Evolutionary conservation across 2,797 vertebrate genomes (phyloP).

Genomic region (Antrozous pallidus): DNA sequence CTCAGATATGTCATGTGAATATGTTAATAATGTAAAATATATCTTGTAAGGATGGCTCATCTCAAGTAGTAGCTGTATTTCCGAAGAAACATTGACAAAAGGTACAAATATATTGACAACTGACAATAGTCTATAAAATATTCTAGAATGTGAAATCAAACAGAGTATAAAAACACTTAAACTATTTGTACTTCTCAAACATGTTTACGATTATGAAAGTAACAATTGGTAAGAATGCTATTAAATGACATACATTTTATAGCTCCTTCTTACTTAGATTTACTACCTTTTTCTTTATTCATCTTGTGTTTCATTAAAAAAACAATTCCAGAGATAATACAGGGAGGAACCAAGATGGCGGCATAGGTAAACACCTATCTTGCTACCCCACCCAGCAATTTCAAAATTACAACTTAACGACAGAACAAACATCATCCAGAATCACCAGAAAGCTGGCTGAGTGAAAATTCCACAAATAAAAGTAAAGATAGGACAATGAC

Average conservation of each 20-base stretch:
- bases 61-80: not conserved
- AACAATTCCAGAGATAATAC: too few species aligned
- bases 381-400: too few species aligned
- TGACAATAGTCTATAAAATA: not conserved
- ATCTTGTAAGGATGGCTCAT: not conserved
- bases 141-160: conserved; percentile 35
- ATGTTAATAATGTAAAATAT: not conserved
- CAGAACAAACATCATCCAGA: too few species aligned
- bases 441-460: too few species aligned
- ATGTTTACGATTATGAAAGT: not conserved
- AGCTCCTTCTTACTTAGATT: not conserved
- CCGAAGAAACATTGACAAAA: conserved; percentile 5
- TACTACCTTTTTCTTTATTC: not conserved
- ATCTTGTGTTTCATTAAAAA: conserved; percentile 16
- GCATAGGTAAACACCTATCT: too few species aligned
- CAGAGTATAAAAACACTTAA: not conserved
- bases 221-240: not conserved
- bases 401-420: too few species aligned
- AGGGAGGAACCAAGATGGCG: too few species aligned
- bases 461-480: too few species aligned
- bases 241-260: not conserved
- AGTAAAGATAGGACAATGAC: too few species aligned
- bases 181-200: conserved; percentile 2
- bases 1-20: not conserved
- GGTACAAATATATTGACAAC: not conserved